Evolutionary conservation across 2,797 vertebrate species (phyloP), one percentile per base, ranked within the genome.

Genomic region (Lemur catta): DNA sequence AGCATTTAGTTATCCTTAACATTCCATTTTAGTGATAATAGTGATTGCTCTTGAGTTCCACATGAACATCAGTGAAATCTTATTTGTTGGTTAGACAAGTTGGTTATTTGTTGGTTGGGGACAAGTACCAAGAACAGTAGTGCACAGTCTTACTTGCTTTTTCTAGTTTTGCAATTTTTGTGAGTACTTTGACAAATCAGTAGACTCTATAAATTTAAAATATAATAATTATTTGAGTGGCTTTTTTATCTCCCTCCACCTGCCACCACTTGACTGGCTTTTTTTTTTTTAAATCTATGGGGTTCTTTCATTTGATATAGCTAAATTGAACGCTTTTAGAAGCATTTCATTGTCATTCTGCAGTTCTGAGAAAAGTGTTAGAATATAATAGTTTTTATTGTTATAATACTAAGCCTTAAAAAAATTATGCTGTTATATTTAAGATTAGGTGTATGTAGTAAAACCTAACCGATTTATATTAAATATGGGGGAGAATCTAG

Each of bases 391-490:
- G 18, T 87, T 93, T 84, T 93, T 76, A 22, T 86, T 93, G 24
- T 95, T 93, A 35, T 80, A 80, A 75, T 67, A 52, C 4, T 59
- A 76, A 97, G 22, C 24, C 15, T 89, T 87, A 26, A 76, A 84
- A 69, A 92, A 89, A 84, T 28, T 86, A 5, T 75, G 22, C 48
- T 76, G 7, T 81, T 87, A 59, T 38, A 75, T 43, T 91, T 84
- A 87, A 84, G 63, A 82, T 81, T 79, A 86, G 20, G 41, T 72
- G 17, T 50, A 26, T 85, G 35, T 63, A 63, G 38, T 88, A 92
- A 94, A 96, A 85, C 17, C 26, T 93, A 92, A 88, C 33, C 30
- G 61, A 63, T 87, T 81, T 86, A 65, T 71, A 67, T 80, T 89
- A 80, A 85, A 30, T 95, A 80, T 61, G 33, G 11, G 17, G 24